Conservation (phyloP, 1,140 invertebrate species). For the Drosophila ironensis region DNA sequence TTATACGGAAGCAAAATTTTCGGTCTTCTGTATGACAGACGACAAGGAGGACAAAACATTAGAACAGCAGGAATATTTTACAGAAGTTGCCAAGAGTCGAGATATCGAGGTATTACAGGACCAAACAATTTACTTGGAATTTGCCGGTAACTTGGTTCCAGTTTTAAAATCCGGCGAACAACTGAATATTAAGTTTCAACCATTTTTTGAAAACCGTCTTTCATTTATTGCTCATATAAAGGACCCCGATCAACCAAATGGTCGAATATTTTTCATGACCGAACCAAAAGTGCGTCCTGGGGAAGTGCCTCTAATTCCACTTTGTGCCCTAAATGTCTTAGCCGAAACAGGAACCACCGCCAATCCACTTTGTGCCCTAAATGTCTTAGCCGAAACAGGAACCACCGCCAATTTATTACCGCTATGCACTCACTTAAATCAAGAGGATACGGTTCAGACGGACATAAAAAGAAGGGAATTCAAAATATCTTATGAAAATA, state of each 20-base stretch:
- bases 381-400: slow-evolving; percentile 92
- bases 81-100: slow-evolving; percentile 97
- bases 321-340: slow-evolving; percentile 98
- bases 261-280: slow-evolving; percentile 97
- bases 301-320: slow-evolving; percentile 95
- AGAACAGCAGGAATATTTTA: slow-evolving; percentile 98
- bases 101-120: slow-evolving; percentile 99
- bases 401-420: slow-evolving; percentile 2
- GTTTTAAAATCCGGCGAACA: slow-evolving; percentile 99
- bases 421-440: too few relatives aligned
- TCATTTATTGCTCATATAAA: slow-evolving; percentile 96
- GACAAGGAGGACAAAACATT: slow-evolving; percentile 99
- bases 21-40: slow-evolving; percentile 99
- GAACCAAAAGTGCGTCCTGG: slow-evolving; percentile 94
- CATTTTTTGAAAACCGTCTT: slow-evolving; percentile 98
- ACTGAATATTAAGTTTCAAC: slow-evolving; percentile 95
- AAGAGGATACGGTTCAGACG: too few relatives aligned
- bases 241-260: slow-evolving; percentile 89
- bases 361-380: slow-evolving; percentile 94
- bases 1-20: slow-evolving; percentile 93
- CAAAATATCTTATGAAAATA: neutral
- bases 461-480: too few relatives aligned
- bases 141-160: slow-evolving; percentile 97
- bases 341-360: slow-evolving; percentile 84
- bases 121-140: slow-evolving; percentile 97